Conservation (phyloP, 2,888 invertebrate genomes). For the Neoitamus cyanurus region DNA sequence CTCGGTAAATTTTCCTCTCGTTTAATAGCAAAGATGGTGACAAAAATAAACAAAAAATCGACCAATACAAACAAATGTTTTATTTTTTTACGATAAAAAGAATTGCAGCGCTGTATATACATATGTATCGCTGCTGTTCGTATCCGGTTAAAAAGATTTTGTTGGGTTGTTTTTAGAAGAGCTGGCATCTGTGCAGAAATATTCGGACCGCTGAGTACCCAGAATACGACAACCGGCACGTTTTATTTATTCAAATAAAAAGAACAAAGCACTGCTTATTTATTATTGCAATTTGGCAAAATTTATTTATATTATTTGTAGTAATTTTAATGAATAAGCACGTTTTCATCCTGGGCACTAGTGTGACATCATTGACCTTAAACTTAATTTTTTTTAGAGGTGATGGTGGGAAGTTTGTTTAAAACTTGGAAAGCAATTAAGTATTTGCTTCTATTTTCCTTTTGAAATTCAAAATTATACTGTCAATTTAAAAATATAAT, state of each 20-base stretch:
- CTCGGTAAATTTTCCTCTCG: background rate
- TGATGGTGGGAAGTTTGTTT: background rate
- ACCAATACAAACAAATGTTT: background rate
- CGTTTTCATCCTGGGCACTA: background rate
- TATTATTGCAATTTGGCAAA: background rate
- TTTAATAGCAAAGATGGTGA: background rate
- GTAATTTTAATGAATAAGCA: background rate
- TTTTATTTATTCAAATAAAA: background rate
- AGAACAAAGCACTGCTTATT: background rate
- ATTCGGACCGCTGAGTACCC: background rate
- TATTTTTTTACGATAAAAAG: background rate
- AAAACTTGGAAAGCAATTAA: background rate
- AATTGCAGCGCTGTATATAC: background rate
- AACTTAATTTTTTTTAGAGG: background rate
- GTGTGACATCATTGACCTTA: background rate
- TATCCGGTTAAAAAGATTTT: background rate
- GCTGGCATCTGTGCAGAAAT: background rate
- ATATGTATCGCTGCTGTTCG: background rate
- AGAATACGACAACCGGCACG: background rate
- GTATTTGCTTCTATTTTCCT: background rate
- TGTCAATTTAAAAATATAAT: background rate
- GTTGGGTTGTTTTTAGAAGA: background rate
- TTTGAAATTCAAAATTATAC: background rate
- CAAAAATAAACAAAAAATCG: background rate
- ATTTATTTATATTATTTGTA: background rate